phyloP scores from a whole-genome alignment of 2,797 vertebrate species.

The Diceros bicornis region DNA sequence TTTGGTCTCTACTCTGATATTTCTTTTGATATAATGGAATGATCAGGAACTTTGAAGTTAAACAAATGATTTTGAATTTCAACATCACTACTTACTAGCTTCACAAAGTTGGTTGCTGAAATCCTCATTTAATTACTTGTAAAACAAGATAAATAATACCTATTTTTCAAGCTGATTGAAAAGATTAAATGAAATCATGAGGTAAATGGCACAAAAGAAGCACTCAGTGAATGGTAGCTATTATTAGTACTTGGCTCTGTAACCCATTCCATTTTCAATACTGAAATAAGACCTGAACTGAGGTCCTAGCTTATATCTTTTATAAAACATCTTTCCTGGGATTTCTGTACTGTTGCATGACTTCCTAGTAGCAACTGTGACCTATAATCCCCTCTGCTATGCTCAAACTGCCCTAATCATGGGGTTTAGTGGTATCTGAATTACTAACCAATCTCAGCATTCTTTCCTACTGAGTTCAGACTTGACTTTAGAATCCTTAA shows the following conservation, averaged over 20 bases:
- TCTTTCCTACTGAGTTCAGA: neutral
- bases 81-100: neutral
- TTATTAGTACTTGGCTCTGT: neutral
- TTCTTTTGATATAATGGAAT: neutral
- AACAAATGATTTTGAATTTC: conserved; percentile 50
- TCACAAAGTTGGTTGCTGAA: neutral
- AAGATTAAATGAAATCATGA: neutral
- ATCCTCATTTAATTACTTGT: neutral
- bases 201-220: neutral
- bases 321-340: neutral
- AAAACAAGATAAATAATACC: neutral
- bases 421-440: neutral
- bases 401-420: neutral
- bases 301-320: neutral
- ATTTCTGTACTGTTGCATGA: neutral
- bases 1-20: neutral
- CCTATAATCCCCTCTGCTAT: neutral
- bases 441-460: neutral
- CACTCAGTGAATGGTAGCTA: neutral
- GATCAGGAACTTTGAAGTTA: neutral
- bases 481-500: neutral
- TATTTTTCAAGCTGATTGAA: neutral
- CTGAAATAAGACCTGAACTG: neutral
- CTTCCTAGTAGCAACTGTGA: neutral
- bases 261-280: neutral